phyloP scores from a whole-genome alignment of 2,113 vertebrate species.

The Mustelus asterias region DNA sequence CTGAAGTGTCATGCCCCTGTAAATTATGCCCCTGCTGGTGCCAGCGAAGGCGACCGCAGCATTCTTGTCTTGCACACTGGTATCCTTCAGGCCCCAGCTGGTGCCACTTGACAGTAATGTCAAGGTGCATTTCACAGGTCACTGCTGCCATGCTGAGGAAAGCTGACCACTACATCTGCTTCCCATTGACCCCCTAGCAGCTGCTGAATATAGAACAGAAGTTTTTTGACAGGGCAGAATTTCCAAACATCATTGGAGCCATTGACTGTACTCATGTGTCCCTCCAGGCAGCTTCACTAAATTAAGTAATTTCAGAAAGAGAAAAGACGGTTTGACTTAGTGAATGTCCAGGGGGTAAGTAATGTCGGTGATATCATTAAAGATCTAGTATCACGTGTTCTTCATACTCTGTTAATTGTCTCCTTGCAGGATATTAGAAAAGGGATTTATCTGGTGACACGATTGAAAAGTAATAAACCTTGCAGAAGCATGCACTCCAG shows the following conservation, averaged over 20 bases:
- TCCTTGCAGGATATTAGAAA: background rate
- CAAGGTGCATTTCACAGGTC: slow-evolving; percentile 30
- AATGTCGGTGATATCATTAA: background rate
- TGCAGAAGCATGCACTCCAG: background rate
- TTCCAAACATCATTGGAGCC: background rate
- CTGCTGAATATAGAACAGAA: slow-evolving; percentile 32
- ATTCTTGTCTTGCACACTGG: background rate
- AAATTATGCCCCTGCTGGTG: slow-evolving; percentile 22
- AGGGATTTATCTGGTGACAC: background rate
- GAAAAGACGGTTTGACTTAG: background rate
- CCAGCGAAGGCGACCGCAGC: background rate
- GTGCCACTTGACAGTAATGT: slow-evolving; percentile 30
- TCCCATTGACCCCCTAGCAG: slow-evolving; percentile 17
- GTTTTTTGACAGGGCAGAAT: background rate
- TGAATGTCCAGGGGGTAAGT: background rate
- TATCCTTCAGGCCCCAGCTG: slow-evolving; percentile 16
- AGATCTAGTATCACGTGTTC: background rate
- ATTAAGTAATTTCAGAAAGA: background rate
- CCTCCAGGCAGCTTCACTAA: background rate
- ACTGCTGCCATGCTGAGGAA: slow-evolving; percentile 10
- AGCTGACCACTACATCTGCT: slow-evolving; percentile 31
- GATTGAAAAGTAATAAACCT: background rate
- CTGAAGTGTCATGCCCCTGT: background rate
- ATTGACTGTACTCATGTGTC: background rate
- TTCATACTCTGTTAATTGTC: slow-evolving; percentile 10